Conservation (phyloP, 2,797 vertebrate genomes). For the Alcedo quadribrachys region DNA sequence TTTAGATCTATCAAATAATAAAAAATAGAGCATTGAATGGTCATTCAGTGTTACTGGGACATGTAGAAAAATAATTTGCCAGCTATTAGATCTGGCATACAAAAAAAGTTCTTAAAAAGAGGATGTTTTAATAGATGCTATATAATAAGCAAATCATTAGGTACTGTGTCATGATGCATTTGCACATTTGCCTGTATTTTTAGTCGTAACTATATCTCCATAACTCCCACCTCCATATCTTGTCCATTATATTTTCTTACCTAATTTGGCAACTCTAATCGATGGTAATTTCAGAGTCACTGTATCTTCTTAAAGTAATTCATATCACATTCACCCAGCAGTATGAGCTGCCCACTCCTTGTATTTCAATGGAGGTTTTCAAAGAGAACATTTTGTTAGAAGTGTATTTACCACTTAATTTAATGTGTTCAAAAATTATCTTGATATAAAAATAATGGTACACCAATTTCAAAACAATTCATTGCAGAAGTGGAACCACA, state of each 20-base stretch:
- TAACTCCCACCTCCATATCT: conserved; percentile 40
- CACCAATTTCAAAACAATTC: background rate
- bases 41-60: background rate
- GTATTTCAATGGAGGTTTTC: conserved; percentile 29
- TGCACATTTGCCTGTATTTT: conserved; percentile 61
- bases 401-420: conserved; percentile 36
- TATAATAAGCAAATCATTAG: conserved; percentile 50
- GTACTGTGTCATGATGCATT: conserved; percentile 49
- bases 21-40: background rate
- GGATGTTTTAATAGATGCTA: conserved; percentile 42
- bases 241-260: conserved; percentile 47
- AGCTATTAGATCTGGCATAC: background rate
- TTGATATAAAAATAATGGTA: conserved; percentile 17
- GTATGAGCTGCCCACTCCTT: conserved; percentile 18
- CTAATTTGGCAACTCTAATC: conserved; percentile 61
- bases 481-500: background rate
- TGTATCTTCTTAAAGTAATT: conserved; percentile 43
- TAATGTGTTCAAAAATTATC: background rate
- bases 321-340: background rate
- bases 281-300: conserved; percentile 45
- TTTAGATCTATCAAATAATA: background rate
- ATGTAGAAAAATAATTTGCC: background rate
- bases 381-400: conserved; percentile 44
- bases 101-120: conserved; percentile 18
- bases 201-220: conserved; percentile 41